Conservation (phyloP, 2,113 vertebrate genomes). For the Oncorhynchus mykiss region DNA sequence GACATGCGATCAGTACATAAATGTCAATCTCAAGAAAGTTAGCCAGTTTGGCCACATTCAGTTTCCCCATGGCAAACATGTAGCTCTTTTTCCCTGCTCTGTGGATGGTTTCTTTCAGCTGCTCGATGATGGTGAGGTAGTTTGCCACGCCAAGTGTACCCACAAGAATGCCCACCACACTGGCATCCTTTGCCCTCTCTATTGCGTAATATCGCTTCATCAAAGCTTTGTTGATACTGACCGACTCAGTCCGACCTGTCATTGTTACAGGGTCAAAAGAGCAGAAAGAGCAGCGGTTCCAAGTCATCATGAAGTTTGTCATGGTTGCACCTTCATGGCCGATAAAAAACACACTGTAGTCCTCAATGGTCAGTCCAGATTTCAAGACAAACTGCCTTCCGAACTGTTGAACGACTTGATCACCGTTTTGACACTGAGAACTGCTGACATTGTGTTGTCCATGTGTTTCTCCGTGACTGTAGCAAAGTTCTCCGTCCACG, state of each 20-base stretch:
- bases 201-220: slow-evolving; percentile 90
- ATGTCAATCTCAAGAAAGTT: slow-evolving; percentile 95
- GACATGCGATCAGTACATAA: slow-evolving; percentile 90
- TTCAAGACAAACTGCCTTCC: slow-evolving; percentile 76
- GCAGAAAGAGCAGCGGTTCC: slow-evolving; percentile 83
- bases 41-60: slow-evolving; percentile 90
- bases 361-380: slow-evolving; percentile 57
- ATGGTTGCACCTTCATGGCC: slow-evolving; percentile 82
- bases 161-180: slow-evolving; percentile 88
- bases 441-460: background rate
- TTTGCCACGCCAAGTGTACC: slow-evolving; percentile 86
- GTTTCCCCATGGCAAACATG: slow-evolving; percentile 87
- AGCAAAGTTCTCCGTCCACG: slow-evolving; percentile 56
- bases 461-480: slow-evolving; percentile 32
- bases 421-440: slow-evolving; percentile 14
- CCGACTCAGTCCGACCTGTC: slow-evolving; percentile 72
- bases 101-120: slow-evolving; percentile 77
- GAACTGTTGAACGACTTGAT: slow-evolving; percentile 67
- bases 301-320: slow-evolving; percentile 91
- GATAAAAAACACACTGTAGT: slow-evolving; percentile 86
- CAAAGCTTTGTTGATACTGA: slow-evolving; percentile 77
- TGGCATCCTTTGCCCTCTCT: slow-evolving; percentile 88
- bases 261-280: slow-evolving; percentile 82
- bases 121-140: slow-evolving; percentile 81
- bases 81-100: slow-evolving; percentile 91